Evolutionary conservation across 2,888 invertebrate genomes (phyloP), one percentile per base, ranked within the genome.

Genomic region (Phengaris alcon): DNA sequence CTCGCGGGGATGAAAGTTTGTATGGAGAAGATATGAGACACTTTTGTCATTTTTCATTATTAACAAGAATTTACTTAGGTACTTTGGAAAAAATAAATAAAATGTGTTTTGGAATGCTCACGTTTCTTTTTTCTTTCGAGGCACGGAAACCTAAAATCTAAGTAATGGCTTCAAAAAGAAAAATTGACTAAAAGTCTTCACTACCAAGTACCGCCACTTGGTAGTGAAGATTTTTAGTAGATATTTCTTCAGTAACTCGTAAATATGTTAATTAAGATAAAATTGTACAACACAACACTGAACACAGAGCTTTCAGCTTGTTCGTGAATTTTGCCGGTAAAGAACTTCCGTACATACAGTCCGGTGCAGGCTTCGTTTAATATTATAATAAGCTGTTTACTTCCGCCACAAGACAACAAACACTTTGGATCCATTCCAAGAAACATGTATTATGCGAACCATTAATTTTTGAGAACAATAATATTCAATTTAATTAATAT

Each of bases 301-400:
- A 35, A 12, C 12, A 52, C 7, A 64, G 35, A 64, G 64, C 64
- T 64, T 35, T 35, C 12, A 64, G 64, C 35, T 64, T 13, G 64
- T 44, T 59, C 22, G 10, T 59, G 22, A 59, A 59, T 22, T 59
- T 15, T 59, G 15, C 15, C 6, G 59, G 59, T 6, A 35, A 44
- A 44, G 64, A 64, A 64, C 64, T 64, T 64, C 35, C 64, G 64
- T 6, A 13, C 35, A 35, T 35, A 64, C 22, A 44, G 64, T 64
- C 64, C 64, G 64, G 64, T 64, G 64, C 64, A 64, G 64, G 35
- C 64, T 64, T 64, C 35, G 64, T 64, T 64, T 64, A 64, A 44
- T 64, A 64, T 64, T 64, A 64, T 64, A 64, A 64, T 64, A 64
- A 64, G 64, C 64, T 64, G 64, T 64, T 64, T 64, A 64, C 64